Evolutionary conservation across 2,797 vertebrate species (phyloP).

Genomic region (Momotus momota): DNA sequence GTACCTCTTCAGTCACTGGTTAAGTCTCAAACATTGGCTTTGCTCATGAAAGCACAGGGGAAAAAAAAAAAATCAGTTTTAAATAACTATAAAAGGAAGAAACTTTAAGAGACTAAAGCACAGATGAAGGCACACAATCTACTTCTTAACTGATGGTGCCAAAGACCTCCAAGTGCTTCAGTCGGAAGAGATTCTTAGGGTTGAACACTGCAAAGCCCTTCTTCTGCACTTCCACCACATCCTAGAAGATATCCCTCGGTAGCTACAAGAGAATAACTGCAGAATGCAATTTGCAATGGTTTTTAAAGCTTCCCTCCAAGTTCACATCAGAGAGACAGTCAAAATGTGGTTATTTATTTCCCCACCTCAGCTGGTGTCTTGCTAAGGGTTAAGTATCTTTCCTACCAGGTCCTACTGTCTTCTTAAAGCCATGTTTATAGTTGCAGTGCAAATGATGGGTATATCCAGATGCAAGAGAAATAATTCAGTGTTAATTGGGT

Average conservation of each 20-base stretch:
- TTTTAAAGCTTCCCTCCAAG: background rate
- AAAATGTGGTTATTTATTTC: background rate
- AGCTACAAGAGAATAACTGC: background rate
- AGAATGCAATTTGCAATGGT: background rate
- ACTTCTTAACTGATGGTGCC: background rate
- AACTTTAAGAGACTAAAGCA: background rate
- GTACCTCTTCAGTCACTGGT: background rate
- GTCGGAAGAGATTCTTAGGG: background rate
- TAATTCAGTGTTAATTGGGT: background rate
- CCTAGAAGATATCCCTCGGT: background rate
- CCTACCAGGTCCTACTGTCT: background rate
- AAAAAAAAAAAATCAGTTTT: background rate
- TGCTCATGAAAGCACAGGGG: background rate
- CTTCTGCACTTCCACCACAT: background rate
- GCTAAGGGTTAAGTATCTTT: background rate
- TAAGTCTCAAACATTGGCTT: background rate
- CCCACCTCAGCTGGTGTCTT: background rate
- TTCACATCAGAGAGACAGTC: background rate
- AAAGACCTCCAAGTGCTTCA: background rate
- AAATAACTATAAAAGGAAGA: background rate
- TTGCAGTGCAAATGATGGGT: background rate
- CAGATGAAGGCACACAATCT: fast-evolving
- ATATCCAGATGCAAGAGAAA: background rate
- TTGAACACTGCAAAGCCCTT: background rate
- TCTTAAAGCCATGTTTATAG: background rate